Evolutionary conservation across 2,888 invertebrate genomes (phyloP), one percentile per base, ranked within the genome.

Genomic region (Acleris cristana): DNA sequence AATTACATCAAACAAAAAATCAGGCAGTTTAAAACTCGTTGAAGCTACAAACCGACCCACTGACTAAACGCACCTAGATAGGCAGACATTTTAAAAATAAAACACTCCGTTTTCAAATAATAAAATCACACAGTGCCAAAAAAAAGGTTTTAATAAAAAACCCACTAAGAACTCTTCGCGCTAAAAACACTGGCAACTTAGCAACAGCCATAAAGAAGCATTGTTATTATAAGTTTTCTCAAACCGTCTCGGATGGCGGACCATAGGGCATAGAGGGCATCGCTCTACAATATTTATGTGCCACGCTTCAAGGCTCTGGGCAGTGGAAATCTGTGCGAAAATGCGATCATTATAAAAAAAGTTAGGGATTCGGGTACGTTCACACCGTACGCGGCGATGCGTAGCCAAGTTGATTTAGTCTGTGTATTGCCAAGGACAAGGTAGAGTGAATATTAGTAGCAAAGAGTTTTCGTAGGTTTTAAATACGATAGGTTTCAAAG

Each of bases 241-340:
- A 34, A 74, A 71, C 72, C 75, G 80, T 76, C 76, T 72, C 79
- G 78, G 79, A 79, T 77, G 79, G 75, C 72, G 71, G 74, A 67
- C 74, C 82, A 74, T 75, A 78, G 81, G 82, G 82, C 82, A 83
- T 84, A 85, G 83, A 71, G 87, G 85, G 84, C 84, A 83, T 82
- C 83, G 84, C 79, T 79, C 85, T 85, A 82, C 77, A 76, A 74
- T 82, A 79, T 82, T 81, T 78, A 83, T 80, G 81, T 76, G 79
- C 74, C 78, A 83, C 82, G 84, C 79, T 82, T 78, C 79, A 80
- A 73, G 72, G 73, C 75, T 75, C 74, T 75, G 71, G 75, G 69
- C 74, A 64, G 71, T 71, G 75, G 75, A 78, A 79, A 76, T 75
- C 72, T 69, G 72, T 73, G 76, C 76, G 72, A 73, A 72, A 74